Conservation (phyloP, 1,140 invertebrate genomes). For the Gryllus bimaculatus region DNA sequence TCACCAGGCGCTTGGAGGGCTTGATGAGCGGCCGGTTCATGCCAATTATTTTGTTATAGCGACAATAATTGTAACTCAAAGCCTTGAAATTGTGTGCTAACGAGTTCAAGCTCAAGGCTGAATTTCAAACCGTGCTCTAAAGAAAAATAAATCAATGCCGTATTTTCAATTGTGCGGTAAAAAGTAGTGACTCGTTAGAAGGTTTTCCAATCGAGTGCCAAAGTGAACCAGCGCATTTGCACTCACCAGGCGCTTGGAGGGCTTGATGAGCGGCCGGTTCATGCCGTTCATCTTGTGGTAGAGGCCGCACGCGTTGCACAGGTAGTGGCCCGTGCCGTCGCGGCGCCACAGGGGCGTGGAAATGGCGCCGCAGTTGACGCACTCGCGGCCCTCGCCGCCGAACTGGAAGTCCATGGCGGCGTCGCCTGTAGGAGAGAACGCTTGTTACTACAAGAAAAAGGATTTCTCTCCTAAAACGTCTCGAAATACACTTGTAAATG, state of each 20-base stretch:
- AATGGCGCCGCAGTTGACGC: conserved; percentile 93
- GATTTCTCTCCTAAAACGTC: too few species aligned
- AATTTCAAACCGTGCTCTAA: too few species aligned
- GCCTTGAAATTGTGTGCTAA: too few species aligned
- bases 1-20: conserved; percentile 72
- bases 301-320: conserved; percentile 95
- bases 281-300: conserved; percentile 96
- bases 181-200: too few species aligned
- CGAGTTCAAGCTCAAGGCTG: too few species aligned
- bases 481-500: too few species aligned
- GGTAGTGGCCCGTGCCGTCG: conserved; percentile 92
- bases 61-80: conserved; percentile 32
- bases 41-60: conserved; percentile 94
- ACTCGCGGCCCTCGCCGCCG: conserved; percentile 62
- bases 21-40: conserved; percentile 84
- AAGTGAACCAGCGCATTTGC: too few species aligned
- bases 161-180: too few species aligned
- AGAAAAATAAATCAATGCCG: too few species aligned
- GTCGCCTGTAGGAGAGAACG: conserved; percentile 33
- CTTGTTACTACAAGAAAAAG: too few species aligned
- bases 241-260: conserved; percentile 68
- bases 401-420: conserved; percentile 70
- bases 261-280: conserved; percentile 81
- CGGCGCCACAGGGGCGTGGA: conserved; percentile 91
- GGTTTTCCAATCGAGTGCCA: too few species aligned